Evolutionary conservation across 2,888 invertebrate genomes (phyloP).

Genomic region (Chymomyza caudatula): DNA sequence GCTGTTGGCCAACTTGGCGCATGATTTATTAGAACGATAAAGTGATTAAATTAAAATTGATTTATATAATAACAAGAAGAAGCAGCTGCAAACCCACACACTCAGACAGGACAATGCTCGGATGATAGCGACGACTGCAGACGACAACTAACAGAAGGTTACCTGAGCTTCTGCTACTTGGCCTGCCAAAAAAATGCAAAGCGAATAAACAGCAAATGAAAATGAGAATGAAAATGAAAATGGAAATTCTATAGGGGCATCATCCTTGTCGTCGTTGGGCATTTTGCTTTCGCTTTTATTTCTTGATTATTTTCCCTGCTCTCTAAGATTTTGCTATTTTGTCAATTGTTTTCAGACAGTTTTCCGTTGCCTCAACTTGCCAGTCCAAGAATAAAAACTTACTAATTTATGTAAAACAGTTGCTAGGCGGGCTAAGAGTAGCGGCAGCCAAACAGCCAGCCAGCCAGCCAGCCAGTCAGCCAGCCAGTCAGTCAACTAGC

Average conservation of each 20-base stretch:
- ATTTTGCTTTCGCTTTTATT: constrained; percentile 9
- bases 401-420: constrained; percentile 67
- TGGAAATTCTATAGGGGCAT: background rate
- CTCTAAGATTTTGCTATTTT: constrained; percentile 1
- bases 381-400: constrained; percentile 43
- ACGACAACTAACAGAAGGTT: constrained; percentile 29
- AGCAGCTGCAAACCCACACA: constrained; percentile 13
- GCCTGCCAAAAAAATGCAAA: background rate
- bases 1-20: constrained; percentile 23
- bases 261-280: background rate
- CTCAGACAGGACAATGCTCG: too few relatives aligned
- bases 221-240: background rate
- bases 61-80: constrained; percentile 51
- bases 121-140: background rate
- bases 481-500: background rate
- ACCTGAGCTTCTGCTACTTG: constrained; percentile 4
- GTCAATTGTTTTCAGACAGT: background rate
- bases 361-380: background rate
- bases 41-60: constrained; percentile 73
- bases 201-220: background rate
- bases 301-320: constrained; percentile 32
- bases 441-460: constrained; percentile 12
- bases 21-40: constrained; percentile 70
- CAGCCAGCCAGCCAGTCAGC: background rate
- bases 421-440: constrained; percentile 6